Base-by-base conservation (phyloP, 2,113 vertebrate species). In the Falco punctatus region DNA sequence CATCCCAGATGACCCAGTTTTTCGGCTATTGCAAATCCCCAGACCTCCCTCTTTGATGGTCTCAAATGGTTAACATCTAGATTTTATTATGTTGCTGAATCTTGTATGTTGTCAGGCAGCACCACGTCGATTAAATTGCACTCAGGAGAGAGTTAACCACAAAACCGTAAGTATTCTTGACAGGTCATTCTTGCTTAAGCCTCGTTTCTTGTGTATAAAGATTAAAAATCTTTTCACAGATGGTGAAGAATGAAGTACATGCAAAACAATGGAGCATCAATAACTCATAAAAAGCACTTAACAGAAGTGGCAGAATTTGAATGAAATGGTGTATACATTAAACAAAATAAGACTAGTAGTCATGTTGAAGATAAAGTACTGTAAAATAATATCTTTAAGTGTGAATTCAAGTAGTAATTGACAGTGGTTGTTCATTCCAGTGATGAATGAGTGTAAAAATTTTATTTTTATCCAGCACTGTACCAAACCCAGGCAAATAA, bases 141-240 rank as follows among this genome's bases (percentile, higher is more conserved):
- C 89, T 95, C 69, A 35, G n/a, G 96, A 97, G 96, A 95, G 82
- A 86, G 80, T 94, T 97, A 92, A 94, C 93, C 92, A 86, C 54
- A 55, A 94, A 95, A 94, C 82, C 17, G 8, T 97, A 97, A 98
- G 96, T 97, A 97, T 98, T 96, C 95, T 92, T 98, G 97, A 97
- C 97, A 98, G 96, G 86, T 87, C 95, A 91, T 96, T 97, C 88
- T 96, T 94, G 86, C 92, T 83, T 65, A 24, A 93, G 83, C 90
- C 96, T 96, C 73, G 75, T 88, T 97, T 95, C 88, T 97, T 92
- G 85, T 94, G 71, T 86, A 82, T 80, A 86, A 97, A 97, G 97
- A 97, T 96, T 90, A 96, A 97, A 98, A 97, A 95, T 95, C 96
- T 94, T 97, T 92, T 97, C 96, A 96, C 81, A 94, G 96, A 94